Evolutionary conservation across 2,797 vertebrate species (phyloP), one percentile per base, ranked within the genome.

Genomic region (Scarus forsteni): DNA sequence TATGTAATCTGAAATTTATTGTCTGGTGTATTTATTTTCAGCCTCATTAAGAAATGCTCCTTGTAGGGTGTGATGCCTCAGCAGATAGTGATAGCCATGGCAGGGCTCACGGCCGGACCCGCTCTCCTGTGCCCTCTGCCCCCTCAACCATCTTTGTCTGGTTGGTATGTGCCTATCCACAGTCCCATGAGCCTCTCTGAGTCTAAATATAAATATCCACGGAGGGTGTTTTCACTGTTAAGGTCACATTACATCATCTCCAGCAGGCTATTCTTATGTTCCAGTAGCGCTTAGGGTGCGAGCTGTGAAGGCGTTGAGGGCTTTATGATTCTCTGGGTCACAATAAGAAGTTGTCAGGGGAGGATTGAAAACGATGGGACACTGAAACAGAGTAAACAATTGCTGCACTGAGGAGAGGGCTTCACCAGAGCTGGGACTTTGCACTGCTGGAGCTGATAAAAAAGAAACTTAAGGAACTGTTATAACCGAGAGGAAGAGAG

Each of bases 161-260:
- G 18, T 43, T 66, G 90, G 83, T 75, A 89, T 90, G 86, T 78
- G 76, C 69, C 75, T 48, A 38, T 72, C 73, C 63, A 48, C 56
- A 9, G 70, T 85, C 88, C 48, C 81, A 69, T 91, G 89, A 90
- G 74, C 60, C 60, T 13, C 70, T 19, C 62, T 66, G 36, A 60
- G 27, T 70, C 89, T 92, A 93, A 88, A 91, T 87, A 89, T 93
- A 91, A 75, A 78, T 52, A 52, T 42, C 67, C 46, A 40, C 38
- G 77, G 73, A 60, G 61, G 48, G 59, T 68, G 67, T 57, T 67
- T n/a, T 15, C 49, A 18, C 55, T 27, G 67, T 76, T 70, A 81
- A 86, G 88, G 86, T 89, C 84, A 83, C 85, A 74, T 92, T 85
- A 88, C 79, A 35, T 89, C 88, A 93, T 77, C 57, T 62, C 35